Percentiles rank a stretch among this genome's conserved stretches.
These are phyloP conservation scores for Sycophaga agraensis DNA, from an alignment of 1,140 invertebrate species.

Conservation along the genomic window DNA sequence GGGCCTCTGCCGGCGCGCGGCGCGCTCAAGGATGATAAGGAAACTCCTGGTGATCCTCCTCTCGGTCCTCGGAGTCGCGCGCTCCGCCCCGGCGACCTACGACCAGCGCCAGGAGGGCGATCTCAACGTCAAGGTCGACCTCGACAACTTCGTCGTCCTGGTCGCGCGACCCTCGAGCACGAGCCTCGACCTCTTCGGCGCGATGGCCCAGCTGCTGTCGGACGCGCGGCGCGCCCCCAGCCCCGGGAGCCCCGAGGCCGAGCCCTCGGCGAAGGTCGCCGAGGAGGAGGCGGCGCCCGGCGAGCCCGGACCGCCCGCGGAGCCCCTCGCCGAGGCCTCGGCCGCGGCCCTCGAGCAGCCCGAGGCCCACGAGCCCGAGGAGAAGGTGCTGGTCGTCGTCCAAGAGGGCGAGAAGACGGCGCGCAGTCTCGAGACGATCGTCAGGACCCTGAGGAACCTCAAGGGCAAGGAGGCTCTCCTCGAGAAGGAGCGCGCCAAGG, in stretches of 20 bases:
- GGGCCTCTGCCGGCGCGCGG: too few relatives aligned
- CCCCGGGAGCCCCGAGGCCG: neutral
- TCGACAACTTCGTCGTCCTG: slow-evolving; percentile 65
- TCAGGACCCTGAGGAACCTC: neutral
- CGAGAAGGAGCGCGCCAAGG: neutral
- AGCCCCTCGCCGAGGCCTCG: neutral
- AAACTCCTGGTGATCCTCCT: slow-evolving; percentile 13
- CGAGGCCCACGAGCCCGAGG: neutral
- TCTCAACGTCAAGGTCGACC: slow-evolving; percentile 74
- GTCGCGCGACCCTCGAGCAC: slow-evolving; percentile 29
- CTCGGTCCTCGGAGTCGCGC: slow-evolving; percentile 2
- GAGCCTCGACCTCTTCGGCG: slow-evolving; percentile 14
- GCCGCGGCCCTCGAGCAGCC: neutral
- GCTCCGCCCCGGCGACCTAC: slow-evolving; percentile 46
- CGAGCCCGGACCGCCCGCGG: neutral
- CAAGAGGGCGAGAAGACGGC: slow-evolving; percentile 1
- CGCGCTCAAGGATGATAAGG: neutral
- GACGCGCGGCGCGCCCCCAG: neutral
- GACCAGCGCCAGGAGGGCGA: slow-evolving; percentile 77
- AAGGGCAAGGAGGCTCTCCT: neutral
- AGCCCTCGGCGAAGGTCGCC: too few relatives aligned
- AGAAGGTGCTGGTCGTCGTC: neutral
- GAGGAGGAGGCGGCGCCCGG: too few relatives aligned
- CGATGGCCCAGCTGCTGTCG: slow-evolving; percentile 2
- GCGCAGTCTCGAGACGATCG: neutral